Evolutionary conservation across 2,888 invertebrate genomes (phyloP).

Genomic region (Tipula vernalis): DNA sequence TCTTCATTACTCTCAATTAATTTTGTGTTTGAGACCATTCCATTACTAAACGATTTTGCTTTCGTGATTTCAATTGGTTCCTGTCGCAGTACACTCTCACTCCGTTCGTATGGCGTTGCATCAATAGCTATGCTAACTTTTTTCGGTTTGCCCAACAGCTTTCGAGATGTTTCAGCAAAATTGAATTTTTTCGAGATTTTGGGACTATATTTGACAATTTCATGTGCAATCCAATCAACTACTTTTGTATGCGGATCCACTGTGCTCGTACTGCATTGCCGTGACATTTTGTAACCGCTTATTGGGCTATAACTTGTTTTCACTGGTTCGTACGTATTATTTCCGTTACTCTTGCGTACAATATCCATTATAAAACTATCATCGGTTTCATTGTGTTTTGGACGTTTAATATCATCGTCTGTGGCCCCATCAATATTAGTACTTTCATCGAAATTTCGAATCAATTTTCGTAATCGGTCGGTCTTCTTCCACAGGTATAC

Average conservation of each 20-base stretch:
- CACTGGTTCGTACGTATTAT: conserved; percentile 36
- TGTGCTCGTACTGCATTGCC: conserved; percentile 66
- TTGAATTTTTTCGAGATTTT: conserved; percentile 27
- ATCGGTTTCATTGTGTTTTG: conserved; percentile 31
- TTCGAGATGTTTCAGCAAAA: conserved; percentile 26
- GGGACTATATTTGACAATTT: conserved; percentile 60
- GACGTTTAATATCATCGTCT: conserved; percentile 33
- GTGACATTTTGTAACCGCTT: conserved; percentile 48
- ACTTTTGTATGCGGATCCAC: conserved; percentile 79
- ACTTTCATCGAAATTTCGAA: conserved; percentile 14
- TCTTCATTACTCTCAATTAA: conserved; percentile 33
- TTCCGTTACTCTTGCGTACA: conserved; percentile 22
- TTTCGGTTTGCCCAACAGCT: conserved; percentile 41
- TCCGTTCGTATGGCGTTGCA: conserved; percentile 62
- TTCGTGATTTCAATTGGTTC: conserved; percentile 64
- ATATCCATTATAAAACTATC: conserved; percentile 33
- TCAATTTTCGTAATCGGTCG: conserved; percentile 5
- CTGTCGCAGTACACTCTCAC: conserved; percentile 58
- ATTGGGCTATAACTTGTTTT: conserved; percentile 34
- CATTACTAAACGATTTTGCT: conserved; percentile 22
- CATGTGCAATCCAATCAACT: conserved; percentile 73
- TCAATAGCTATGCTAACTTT: conserved; percentile 68
- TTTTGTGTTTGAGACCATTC: conserved; percentile 26
- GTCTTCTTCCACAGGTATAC: conserved; percentile 14
- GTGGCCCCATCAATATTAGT: conserved; percentile 29